These are phyloP conservation scores for Syngnathus floridae DNA, from an alignment of 2,113 vertebrate species.

Conservation along the genomic window DNA sequence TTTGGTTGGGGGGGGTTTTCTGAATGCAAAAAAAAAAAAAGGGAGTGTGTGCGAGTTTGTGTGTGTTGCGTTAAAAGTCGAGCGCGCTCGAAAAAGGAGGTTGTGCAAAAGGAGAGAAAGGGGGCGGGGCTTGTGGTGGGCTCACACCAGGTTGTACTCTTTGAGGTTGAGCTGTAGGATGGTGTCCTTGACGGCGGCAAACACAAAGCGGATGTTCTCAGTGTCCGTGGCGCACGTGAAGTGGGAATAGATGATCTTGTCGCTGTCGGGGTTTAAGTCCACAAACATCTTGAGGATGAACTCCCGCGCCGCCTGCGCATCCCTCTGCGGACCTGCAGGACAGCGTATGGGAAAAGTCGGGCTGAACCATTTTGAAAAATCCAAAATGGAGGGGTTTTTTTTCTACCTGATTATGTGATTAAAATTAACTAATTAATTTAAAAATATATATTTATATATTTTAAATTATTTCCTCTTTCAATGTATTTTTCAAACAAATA, in stretches of 20 bases:
- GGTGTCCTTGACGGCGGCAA: constrained; percentile 98
- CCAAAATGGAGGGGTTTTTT: too few relatives aligned
- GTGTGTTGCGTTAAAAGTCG: constrained; percentile 45
- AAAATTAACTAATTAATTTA: too few relatives aligned
- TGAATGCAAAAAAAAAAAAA: constrained; percentile 13
- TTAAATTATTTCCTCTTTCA: too few relatives aligned
- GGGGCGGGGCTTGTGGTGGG: background rate
- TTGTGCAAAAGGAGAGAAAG: constrained; percentile 56
- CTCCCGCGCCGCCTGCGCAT: constrained; percentile 91
- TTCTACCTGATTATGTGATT: too few relatives aligned
- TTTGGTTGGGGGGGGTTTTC: constrained; percentile 14
- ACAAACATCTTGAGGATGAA: constrained; percentile 99
- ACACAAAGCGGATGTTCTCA: constrained; percentile 98
- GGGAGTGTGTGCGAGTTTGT: constrained; percentile 16
- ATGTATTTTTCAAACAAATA: background rate
- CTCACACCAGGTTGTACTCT: constrained; percentile 98
- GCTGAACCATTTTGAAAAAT: too few relatives aligned
- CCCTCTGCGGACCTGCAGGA: constrained; percentile 81
- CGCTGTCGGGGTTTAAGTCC: constrained; percentile 98
- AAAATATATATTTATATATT: too few relatives aligned
- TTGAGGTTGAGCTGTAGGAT: constrained; percentile 99
- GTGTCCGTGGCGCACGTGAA: constrained; percentile 99
- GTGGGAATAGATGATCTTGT: constrained; percentile 99
- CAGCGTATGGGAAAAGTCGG: background rate
- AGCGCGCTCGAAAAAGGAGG: constrained; percentile 44